Percentiles rank a stretch among this genome's conserved stretches.
phyloP scores from a whole-genome alignment of 2,797 vertebrate genomes.

The Harpagifer antarcticus region DNA sequence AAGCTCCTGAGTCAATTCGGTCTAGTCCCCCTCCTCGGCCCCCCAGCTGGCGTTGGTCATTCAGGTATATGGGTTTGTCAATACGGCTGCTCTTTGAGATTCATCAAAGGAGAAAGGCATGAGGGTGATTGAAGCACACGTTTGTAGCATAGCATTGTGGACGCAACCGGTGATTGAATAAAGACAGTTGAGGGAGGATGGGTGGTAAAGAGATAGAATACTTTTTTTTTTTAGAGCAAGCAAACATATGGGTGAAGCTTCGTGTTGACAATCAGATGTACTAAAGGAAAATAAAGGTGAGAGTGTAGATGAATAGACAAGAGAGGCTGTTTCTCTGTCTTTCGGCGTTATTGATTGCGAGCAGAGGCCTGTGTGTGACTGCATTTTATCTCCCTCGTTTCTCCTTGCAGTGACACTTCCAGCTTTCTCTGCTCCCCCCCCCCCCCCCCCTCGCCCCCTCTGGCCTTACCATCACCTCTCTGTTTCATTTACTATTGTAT shows the following conservation, averaged over 20 bases:
- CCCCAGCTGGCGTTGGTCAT: slow-evolving; percentile 39
- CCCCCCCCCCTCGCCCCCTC: too few relatives aligned
- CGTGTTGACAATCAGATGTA: slow-evolving; percentile 29
- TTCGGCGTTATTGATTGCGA: slow-evolving; percentile 70
- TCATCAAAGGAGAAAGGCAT: slow-evolving; percentile 45
- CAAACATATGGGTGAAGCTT: slow-evolving; percentile 19
- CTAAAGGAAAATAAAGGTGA: slow-evolving; percentile 10
- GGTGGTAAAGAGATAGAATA: slow-evolving; percentile 10
- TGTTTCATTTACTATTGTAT: slow-evolving; percentile 71
- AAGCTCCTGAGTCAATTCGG: slow-evolving; percentile 47
- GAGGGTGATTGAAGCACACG: slow-evolving; percentile 43
- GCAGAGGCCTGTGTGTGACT: slow-evolving; percentile 47
- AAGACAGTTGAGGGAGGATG: slow-evolving; percentile 25
- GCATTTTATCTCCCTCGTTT: slow-evolving; percentile 65
- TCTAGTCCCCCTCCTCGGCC: slow-evolving; percentile 4
- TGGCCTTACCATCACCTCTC: slow-evolving; percentile 59
- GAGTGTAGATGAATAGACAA: slow-evolving; percentile 45
- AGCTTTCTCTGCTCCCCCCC: slow-evolving; percentile 18
- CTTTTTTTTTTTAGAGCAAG: background rate
- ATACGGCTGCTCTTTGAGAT: slow-evolving; percentile 53
- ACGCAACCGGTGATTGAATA: slow-evolving; percentile 43
- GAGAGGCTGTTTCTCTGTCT: slow-evolving; percentile 55
- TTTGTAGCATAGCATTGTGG: slow-evolving; percentile 1
- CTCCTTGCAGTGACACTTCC: slow-evolving; percentile 55
- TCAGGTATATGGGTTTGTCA: slow-evolving; percentile 73